Conservation (phyloP, 2,113 vertebrate genomes). For the Lepus europaeus region DNA sequence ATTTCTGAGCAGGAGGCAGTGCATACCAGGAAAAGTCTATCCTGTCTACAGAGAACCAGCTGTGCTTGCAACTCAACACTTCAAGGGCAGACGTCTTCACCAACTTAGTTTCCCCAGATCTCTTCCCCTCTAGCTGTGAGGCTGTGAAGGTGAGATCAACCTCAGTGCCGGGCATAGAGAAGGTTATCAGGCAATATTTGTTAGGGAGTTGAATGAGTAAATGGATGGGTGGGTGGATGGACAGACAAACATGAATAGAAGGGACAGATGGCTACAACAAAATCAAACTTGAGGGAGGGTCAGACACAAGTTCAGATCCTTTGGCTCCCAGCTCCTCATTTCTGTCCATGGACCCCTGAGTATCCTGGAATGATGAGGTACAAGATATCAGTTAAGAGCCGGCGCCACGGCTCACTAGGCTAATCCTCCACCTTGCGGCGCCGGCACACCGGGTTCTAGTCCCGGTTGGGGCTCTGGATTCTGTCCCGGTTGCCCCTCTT, state of each 20-base stretch:
- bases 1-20: neutral
- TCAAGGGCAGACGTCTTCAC: neutral
- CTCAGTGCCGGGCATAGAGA: neutral
- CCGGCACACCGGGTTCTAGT: too few relatives aligned
- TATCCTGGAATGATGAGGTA: neutral
- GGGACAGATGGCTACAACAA: neutral
- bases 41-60: neutral
- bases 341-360: neutral
- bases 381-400: neutral
- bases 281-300: neutral
- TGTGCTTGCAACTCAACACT: neutral
- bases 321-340: neutral
- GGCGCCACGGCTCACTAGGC: too few relatives aligned
- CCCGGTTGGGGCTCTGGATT: too few relatives aligned
- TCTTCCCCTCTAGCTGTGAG: neutral
- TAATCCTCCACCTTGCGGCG: too few relatives aligned
- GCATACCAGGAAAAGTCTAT: neutral
- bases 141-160: neutral
- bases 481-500: too few relatives aligned
- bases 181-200: neutral
- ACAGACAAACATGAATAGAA: too few relatives aligned
- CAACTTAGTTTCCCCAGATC: neutral
- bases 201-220: neutral
- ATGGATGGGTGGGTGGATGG: neutral
- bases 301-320: neutral